A percentile compares a stretch with the other conserved stretches of the same genome.
Evolutionary conservation across 2,113 vertebrate species (phyloP).

Genomic region (Rhinogobius similis): DNA sequence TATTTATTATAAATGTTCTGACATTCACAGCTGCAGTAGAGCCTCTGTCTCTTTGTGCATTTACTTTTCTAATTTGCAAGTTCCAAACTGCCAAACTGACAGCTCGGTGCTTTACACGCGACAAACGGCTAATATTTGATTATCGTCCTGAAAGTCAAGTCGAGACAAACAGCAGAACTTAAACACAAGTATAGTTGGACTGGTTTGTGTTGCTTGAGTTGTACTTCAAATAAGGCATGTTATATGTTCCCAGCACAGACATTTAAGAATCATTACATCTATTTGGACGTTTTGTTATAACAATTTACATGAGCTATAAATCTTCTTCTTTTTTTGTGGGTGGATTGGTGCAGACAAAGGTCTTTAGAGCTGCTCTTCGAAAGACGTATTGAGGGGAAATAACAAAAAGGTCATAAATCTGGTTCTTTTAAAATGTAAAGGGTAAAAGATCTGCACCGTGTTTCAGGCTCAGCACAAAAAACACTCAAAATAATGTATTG

Average conservation of each 20-base stretch:
- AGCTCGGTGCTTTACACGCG: neutral
- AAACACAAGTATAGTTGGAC: neutral
- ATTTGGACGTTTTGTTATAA: neutral
- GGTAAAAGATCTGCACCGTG: too few relatives aligned
- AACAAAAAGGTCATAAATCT: too few relatives aligned
- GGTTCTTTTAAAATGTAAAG: too few relatives aligned
- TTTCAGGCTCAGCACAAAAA: too few relatives aligned
- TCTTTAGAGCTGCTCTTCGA: too few relatives aligned
- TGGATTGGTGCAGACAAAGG: too few relatives aligned
- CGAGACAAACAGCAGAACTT: too few relatives aligned
- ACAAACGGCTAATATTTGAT: neutral
- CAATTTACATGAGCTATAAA: too few relatives aligned
- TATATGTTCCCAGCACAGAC: neutral
- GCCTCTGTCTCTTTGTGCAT: slow-evolving; percentile 2
- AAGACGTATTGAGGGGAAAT: too few relatives aligned
- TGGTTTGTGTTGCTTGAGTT: neutral
- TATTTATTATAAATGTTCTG: too few relatives aligned
- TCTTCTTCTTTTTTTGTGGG: too few relatives aligned
- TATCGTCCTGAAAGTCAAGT: neutral
- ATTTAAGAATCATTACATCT: neutral
- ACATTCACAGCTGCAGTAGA: neutral
- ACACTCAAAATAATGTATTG: too few relatives aligned
- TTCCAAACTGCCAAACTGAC: slow-evolving; percentile 1
- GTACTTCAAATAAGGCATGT: neutral
- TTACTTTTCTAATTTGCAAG: neutral